Evolutionary conservation across 1,140 invertebrate species (phyloP), one percentile per base, ranked within the genome.

Genomic region (Carcinoscorpius rotundicauda): DNA sequence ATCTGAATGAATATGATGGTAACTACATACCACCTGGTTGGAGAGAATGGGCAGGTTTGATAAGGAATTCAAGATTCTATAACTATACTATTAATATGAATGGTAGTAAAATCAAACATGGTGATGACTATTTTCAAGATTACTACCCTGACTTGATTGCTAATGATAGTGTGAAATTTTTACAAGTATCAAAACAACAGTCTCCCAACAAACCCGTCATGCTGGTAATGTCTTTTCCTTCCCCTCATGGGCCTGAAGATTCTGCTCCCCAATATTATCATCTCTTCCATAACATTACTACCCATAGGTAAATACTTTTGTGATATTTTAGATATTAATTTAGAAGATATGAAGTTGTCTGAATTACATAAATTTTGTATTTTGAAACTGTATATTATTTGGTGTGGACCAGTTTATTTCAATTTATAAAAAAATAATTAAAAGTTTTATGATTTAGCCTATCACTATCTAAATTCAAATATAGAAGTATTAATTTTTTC

Each of bases 31-130:
- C 82, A 4, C 77, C 91, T 0, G 95, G 95, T 2, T 98, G 94
- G 95, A 83, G 91, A 65, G 91, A 97, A 79, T 98, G 94, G 94
- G 87, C 91, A 59, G 94, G 91, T 3, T 83, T 98, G 56, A 89
- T 97, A 69, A 91, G 93, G 84, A 98, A 98, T 81, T 95, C 93
- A 49, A 86, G 93, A 71, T 98, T 94, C 78, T 98, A 98, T 81
- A 98, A 98, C 82, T 98, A 98, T 80, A 93, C 92, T 70, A 83
- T 98, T 70, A 97, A 97, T 75, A 86, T 93, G 79, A 97, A 98
- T 76, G 93, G 93, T 0, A 86, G 91, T 78, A 90, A 87, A 78
- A 71, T 59, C 8, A 65, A 63, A 53, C 64, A 70, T 63, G 71
- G 68, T 9, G 53, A 67, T 52, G 64, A 68, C 52, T 72, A 72